Evolutionary conservation across 2,113 vertebrate species (phyloP), one percentile per base, ranked within the genome.

Genomic region (Sterna hirundo): DNA sequence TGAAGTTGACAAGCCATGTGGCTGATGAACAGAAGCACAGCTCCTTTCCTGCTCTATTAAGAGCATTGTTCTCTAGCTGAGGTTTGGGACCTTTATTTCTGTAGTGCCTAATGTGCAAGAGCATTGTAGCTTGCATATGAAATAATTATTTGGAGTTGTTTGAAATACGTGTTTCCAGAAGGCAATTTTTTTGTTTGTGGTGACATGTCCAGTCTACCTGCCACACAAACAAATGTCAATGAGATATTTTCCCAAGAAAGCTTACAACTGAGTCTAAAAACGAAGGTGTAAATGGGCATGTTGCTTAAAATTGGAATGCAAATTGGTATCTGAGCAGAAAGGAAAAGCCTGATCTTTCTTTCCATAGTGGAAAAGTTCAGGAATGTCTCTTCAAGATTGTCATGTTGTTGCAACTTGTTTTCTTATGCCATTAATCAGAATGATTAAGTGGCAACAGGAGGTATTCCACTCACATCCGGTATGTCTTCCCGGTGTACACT

Each of bases 371-470:
- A 70, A 76, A 47, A 58, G 58, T 76, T 93, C 46, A 66, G 70
- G 54, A 88, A 46, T 34, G 27, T 76, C 62, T 83, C 46, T 91
- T 75, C 49, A 72, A 83, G 71, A 92, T 9, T 80, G n/a, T 54
- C 23, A 30, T 61, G 29, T 38, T 88, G 68, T 78, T 90, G 87
- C 30, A 34, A 46, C 71, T 93, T 86, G 58, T 46, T 93, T 90
- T 65, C 54, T 88, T 82, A 70, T 7, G 13, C 32, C 68, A 40
- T 96, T 94, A 92, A 92, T 93, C 90, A 90, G 75, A 87, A 80
- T 49, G 58, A 83, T 93, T 47, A 85, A 88, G 90, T 62, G 51
- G 46, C 7, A 8, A 83, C 75, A 86, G 85, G 75, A 88, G 75
- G 13, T 83, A 61, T 49, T 82, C 8, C 11, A 2, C 47, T 93